Base-by-base conservation (phyloP, 1,140 invertebrate genomes). In the Trichonephila clavata region DNA sequence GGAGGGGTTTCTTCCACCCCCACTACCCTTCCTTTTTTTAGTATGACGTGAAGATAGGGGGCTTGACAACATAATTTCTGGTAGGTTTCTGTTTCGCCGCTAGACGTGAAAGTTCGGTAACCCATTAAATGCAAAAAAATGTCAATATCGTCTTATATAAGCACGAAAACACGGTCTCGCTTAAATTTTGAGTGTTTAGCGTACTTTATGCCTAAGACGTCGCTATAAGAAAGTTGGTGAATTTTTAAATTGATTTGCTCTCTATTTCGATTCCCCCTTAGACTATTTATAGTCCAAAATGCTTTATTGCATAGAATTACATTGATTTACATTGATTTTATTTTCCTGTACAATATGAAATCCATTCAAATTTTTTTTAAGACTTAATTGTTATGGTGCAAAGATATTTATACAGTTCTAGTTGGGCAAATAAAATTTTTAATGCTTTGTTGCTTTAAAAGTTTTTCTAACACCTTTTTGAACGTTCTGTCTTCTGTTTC, bases 61-160 rank as follows among this genome's bases (percentile, higher is more conserved):
- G 91, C 91, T 92, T 92, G 91, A 92, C 91, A 92, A 92, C 91
- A 86, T 92, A 92, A 92, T 92, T 92, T 92, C 65, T 92, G 24
- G 81, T 86, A 92, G 91, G 91, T 92, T 92, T 92, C 91, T 92
- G 91, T 92, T 92, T 92, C 90, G 39, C 57, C 20, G 32, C 59
- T n/a, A 84, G 59, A 65, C 61, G 77, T 92, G 81, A 65, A 84
- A 84, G 60, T 80, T 90, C 68, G 68, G 88, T 57, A 57, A 60
- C 65, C 88, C 88, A 77, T 80, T 90, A 80, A 90, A 90, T 90
- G 88, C 39, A 80, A 80, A 80, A 71, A 71, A 90, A 50, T 90
- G 88, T 90, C 88, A 90, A 90, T 90, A 90, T 90, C 68, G 27
- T 16, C 71, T 80, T 43, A 80, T 77, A 43, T 80, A 24, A 80